Percentiles rank a stretch among this genome's conserved stretches.
These are phyloP conservation scores for Aramus guarauna DNA, from an alignment of 2,113 vertebrate genomes.

Conservation along the genomic window DNA sequence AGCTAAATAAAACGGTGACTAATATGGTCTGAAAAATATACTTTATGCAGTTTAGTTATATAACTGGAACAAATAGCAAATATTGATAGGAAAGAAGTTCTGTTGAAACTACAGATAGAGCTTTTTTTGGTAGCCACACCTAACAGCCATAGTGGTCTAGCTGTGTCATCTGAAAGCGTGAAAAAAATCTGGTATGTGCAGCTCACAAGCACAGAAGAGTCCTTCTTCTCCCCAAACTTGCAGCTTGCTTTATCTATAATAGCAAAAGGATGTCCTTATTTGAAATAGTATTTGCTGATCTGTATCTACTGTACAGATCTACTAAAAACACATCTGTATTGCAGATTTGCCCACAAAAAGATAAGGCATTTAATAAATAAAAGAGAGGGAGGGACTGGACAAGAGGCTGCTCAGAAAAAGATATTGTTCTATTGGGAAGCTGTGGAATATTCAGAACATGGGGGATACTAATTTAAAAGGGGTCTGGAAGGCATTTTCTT, in stretches of 20 bases:
- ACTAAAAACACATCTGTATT: neutral
- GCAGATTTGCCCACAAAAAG: neutral
- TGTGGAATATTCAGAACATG: neutral
- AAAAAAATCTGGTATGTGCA: neutral
- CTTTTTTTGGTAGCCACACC: neutral
- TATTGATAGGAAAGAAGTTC: neutral
- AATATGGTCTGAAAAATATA: neutral
- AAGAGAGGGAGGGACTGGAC: neutral
- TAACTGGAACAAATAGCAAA: neutral
- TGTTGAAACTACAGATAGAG: neutral
- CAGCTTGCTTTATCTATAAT: neutral
- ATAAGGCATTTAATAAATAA: neutral
- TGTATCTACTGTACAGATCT: neutral
- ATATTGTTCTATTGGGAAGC: neutral
- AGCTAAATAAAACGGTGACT: neutral
- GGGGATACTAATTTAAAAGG: neutral
- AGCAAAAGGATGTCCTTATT: neutral
- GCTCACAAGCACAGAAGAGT: neutral
- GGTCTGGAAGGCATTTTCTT: neutral
- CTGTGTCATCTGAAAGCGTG: neutral
- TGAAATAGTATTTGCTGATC: neutral
- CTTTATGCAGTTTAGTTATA: neutral
- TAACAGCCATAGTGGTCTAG: neutral
- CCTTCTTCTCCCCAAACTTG: neutral
- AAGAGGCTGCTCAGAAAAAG: neutral